Base-by-base conservation (phyloP, 2,113 vertebrate species). In the Hypanus sabinus region DNA sequence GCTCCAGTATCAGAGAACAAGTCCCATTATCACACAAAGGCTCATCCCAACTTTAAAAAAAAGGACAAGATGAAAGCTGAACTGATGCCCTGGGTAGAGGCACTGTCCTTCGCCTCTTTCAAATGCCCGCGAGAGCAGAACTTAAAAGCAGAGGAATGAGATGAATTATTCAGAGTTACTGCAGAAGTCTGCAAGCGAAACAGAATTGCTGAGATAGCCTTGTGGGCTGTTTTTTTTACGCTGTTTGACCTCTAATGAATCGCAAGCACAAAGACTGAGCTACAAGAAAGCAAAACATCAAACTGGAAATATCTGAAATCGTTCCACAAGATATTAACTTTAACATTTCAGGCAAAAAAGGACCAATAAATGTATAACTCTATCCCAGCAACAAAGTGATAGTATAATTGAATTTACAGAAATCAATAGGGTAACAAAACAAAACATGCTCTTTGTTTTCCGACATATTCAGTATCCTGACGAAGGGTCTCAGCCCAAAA, bases 91-190 rank as follows among this genome's bases (percentile, higher is more conserved):
- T 5, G 55, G 22, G 22, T 57, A 57, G 20, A 9, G 24, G 10
- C 81, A 60, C 18, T 33, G 36, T 70, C 27, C 30, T 24, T 68
- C 30, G 30, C 87, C 33, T 33, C 30, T 60, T 62, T 22, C 65
- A 33, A 38, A 70, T 38, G 62, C 88, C 55, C 65, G n/a, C n/a
- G 22, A 70, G 62, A 71, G 16, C 88, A 92, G 62, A 33, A 36
- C 30, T 36, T 22, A 36, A 24, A 92, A 71, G 14, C 65, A 70
- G 70, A 70, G 65, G 65, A 92, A 70, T 68, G 16, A 68, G n/a
- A 92, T 92, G 36, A 36, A 70, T 92, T 70, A 71, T 71, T 92
- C 14, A 70, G 88, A 38, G 33, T 92, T 70, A 70, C 65, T 68
- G 62, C 65, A 4, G 18, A 68, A 38, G 65, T 70, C 62, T 38